Evolutionary conservation across 2,888 invertebrate species (phyloP).

Genomic region (Chymomyza fuscimana): DNA sequence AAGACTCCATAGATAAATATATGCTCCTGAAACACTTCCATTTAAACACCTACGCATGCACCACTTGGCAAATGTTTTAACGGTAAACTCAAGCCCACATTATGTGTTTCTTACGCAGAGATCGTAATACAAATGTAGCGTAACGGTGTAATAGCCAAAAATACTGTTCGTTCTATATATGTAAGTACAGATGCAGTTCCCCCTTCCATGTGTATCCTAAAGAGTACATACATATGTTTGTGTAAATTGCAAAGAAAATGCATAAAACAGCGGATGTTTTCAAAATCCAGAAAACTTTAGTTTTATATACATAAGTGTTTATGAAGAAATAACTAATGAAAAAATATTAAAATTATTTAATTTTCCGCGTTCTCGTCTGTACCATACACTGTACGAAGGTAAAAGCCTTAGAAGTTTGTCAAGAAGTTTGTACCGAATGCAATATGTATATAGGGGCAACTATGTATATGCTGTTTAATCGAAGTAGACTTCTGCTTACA

Average conservation of each 20-base stretch:
- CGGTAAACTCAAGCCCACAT: constrained; percentile 71
- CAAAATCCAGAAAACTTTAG: constrained; percentile 61
- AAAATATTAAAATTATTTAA: constrained; percentile 64
- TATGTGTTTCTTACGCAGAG: constrained; percentile 72
- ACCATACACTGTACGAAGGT: neutral
- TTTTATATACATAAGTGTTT: constrained; percentile 67
- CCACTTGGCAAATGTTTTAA: constrained; percentile 59
- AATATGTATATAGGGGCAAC: neutral
- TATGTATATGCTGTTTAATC: no score
- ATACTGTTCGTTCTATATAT: constrained; percentile 30
- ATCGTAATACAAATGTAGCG: constrained; percentile 74
- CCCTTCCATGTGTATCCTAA: neutral
- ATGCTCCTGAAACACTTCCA: neutral
- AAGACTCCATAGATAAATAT: neutral
- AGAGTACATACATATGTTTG: neutral
- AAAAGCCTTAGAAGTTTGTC: neutral
- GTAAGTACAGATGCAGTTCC: neutral
- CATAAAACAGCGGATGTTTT: constrained; percentile 57
- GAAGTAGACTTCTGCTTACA: no score
- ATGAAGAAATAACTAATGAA: constrained; percentile 73
- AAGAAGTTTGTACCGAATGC: neutral
- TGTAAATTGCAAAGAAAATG: constrained; percentile 57
- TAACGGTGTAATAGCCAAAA: constrained; percentile 67
- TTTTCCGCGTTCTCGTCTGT: constrained; percentile 41
- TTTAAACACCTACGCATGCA: constrained; percentile 42